Conservation (phyloP, 2,888 invertebrate genomes). For the Chymomyza procnemis region DNA sequence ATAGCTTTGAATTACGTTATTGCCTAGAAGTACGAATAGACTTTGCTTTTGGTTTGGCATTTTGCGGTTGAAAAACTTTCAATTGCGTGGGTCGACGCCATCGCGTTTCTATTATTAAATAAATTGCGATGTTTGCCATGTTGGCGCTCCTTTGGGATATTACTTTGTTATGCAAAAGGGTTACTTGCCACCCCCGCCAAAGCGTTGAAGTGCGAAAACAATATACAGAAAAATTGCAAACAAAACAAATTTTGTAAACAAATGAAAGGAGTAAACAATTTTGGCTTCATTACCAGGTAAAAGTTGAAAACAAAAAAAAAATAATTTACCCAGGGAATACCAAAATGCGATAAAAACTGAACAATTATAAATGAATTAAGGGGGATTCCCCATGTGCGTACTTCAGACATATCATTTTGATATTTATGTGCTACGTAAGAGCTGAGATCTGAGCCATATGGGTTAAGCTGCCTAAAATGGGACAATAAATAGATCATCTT, state of each 20-base stretch:
- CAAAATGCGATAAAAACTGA: not conserved
- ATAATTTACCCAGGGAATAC: not conserved
- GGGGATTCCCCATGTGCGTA: too few relatives aligned
- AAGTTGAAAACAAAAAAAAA: not conserved
- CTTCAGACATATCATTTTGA: too few relatives aligned
- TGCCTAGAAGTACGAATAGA: conserved; percentile 62
- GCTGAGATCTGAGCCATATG: too few relatives aligned
- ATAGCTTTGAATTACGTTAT: conserved; percentile 66
- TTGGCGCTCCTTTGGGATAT: conserved; percentile 28
- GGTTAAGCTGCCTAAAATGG: too few relatives aligned
- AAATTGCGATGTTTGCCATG: conserved; percentile 48
- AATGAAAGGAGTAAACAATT: not conserved
- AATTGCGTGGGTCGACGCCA: conserved; percentile 64
- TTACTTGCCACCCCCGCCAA: too few relatives aligned
- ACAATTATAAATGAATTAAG: not conserved
- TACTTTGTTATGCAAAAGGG: conserved; percentile 12
- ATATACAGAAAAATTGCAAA: not conserved
- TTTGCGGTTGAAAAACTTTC: conserved; percentile 70
- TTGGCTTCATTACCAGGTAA: not conserved
- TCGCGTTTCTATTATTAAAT: conserved; percentile 58
- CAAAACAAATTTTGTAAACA: not conserved
- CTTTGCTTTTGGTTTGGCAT: conserved; percentile 62
- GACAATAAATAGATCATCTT: too few relatives aligned
- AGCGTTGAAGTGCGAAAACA: not conserved
- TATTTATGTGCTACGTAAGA: too few relatives aligned